A percentile compares a stretch with the other conserved stretches of the same genome.
These are phyloP conservation scores for Bostrychus sinensis DNA, from an alignment of 2,113 vertebrate genomes.

Conservation along the genomic window DNA sequence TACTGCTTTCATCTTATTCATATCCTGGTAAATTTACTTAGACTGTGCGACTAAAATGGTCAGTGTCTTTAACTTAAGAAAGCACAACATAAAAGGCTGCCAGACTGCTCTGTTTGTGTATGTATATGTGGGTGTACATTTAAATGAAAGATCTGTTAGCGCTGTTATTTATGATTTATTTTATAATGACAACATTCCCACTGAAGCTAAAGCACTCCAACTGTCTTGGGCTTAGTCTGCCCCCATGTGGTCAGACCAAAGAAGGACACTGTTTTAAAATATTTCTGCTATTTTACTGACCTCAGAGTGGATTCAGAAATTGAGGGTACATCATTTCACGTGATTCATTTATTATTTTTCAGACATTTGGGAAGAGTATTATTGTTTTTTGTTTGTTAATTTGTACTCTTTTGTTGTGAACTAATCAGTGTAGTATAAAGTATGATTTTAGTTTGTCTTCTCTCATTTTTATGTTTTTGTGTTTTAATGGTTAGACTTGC, in stretches of 20 bases:
- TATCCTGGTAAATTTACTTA: background rate
- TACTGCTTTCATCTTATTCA: background rate
- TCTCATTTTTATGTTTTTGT: background rate
- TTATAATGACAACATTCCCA: slow-evolving; percentile 37
- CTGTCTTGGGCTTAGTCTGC: slow-evolving; percentile 49
- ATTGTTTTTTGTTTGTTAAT: background rate
- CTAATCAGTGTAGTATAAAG: background rate
- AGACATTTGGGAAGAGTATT: background rate
- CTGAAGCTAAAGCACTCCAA: background rate
- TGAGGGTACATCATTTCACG: slow-evolving; percentile 15
- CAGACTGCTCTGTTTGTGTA: background rate
- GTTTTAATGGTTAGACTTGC: slow-evolving; percentile 59
- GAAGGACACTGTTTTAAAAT: slow-evolving; percentile 31
- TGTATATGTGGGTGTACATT: slow-evolving; percentile 19
- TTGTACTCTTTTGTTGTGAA: background rate
- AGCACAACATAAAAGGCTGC: slow-evolving; percentile 37
- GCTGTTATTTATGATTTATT: slow-evolving; percentile 54
- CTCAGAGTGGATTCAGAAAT: slow-evolving; percentile 35
- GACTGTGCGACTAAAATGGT: slow-evolving; percentile 47
- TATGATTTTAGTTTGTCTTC: background rate
- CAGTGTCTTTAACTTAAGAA: slow-evolving; percentile 53
- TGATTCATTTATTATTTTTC: slow-evolving; percentile 1
- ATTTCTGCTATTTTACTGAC: slow-evolving; percentile 36
- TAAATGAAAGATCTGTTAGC: slow-evolving; percentile 3
- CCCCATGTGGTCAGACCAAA: slow-evolving; percentile 47